Conservation (phyloP, 2,113 vertebrate genomes). For the Bufo gargarizans region DNA sequence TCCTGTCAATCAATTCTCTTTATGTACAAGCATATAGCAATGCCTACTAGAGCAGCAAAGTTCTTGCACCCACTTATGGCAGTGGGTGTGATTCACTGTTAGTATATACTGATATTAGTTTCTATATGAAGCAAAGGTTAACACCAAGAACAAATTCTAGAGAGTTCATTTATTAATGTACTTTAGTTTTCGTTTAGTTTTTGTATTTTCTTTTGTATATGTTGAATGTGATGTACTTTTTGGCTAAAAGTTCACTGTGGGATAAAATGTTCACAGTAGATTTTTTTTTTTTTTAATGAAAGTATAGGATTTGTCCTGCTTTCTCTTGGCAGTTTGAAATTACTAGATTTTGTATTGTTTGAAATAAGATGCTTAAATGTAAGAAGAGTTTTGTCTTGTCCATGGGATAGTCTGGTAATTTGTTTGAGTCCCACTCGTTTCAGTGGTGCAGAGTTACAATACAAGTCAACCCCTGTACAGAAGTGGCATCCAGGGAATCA, state of each 20-base stretch:
- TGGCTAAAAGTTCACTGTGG: constrained; percentile 90
- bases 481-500: too few relatives aligned
- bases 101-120: too few relatives aligned
- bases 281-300: not conserved
- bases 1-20: not conserved
- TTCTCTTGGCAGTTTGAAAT: not conserved
- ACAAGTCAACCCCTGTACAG: too few relatives aligned
- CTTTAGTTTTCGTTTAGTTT: constrained; percentile 72
- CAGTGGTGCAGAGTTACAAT: too few relatives aligned
- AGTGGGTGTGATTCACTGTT: not conserved
- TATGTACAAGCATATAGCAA: not conserved
- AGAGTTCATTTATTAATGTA: constrained; percentile 75
- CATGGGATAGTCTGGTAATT: too few relatives aligned
- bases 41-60: not conserved
- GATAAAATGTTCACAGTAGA: constrained; percentile 69
- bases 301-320: not conserved
- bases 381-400: too few relatives aligned
- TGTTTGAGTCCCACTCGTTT: too few relatives aligned
- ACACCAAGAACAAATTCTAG: not conserved
- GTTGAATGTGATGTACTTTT: constrained; percentile 93
- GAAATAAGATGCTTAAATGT: too few relatives aligned
- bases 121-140: not conserved
- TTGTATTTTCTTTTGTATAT: constrained; percentile 81
- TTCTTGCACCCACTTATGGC: not conserved
- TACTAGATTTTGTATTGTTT: not conserved